A percentile compares a stretch with the other conserved stretches of the same genome.
phyloP scores from a whole-genome alignment of 2,888 invertebrate species.

The Mongoloraphidia duomilia region DNA sequence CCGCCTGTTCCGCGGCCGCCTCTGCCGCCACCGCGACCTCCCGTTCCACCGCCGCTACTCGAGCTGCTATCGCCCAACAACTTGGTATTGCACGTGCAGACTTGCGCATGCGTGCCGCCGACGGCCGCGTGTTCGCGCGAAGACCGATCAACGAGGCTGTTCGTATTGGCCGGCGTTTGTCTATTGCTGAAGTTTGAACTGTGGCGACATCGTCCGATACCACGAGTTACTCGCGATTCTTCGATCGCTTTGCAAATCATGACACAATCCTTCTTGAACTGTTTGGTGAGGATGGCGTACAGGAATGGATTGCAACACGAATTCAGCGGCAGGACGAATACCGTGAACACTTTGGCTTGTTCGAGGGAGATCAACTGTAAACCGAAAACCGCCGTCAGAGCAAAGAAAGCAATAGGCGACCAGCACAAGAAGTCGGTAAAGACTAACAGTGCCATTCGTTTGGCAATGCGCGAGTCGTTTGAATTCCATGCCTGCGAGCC shows the following conservation, averaged over 20 bases:
- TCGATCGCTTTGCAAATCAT: conserved; percentile 92
- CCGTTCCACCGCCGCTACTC: conserved; percentile 21
- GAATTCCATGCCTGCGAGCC: conserved; percentile 96
- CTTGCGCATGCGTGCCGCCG: conserved; percentile 31
- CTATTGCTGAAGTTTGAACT: conserved; percentile 78
- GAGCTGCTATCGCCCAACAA: conserved; percentile 36
- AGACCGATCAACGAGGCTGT: conserved; percentile 66
- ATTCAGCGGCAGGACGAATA: conserved; percentile 90
- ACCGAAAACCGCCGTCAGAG: conserved; percentile 86
- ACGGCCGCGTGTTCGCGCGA: conserved; percentile 47
- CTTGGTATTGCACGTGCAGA: conserved; percentile 44
- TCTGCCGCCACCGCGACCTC: conserved; percentile 16
- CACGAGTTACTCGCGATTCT: conserved; percentile 78
- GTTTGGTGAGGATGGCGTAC: conserved; percentile 94
- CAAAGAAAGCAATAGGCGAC: conserved; percentile 95
- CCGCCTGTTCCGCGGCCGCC: conserved; percentile 20
- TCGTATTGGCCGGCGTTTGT: conserved; percentile 76
- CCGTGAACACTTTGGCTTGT: conserved; percentile 91
- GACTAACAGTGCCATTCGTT: conserved; percentile 90
- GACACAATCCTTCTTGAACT: conserved; percentile 94
- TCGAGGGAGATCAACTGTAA: conserved; percentile 81
- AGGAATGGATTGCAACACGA: conserved; percentile 97
- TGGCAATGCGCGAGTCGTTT: conserved; percentile 90
- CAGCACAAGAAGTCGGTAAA: conserved; percentile 97
- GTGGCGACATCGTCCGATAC: conserved; percentile 73